Conservation (phyloP, 2,888 invertebrate species). For the Drosophila emarginata region DNA sequence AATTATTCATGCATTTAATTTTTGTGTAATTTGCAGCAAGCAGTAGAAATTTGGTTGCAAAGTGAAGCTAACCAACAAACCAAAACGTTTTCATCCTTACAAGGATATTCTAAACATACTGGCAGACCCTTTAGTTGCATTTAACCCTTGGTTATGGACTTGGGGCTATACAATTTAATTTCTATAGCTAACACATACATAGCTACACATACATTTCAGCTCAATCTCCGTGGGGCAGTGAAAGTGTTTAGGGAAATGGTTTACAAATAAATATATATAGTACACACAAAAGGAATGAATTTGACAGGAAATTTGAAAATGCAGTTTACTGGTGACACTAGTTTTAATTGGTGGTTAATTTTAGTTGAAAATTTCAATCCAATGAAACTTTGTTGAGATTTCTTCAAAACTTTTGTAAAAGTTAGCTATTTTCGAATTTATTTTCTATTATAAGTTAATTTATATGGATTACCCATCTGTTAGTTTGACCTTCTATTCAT, state of each 20-base stretch:
- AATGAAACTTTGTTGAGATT: not conserved
- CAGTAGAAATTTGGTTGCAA: constrained; percentile 55
- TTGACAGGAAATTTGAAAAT: not conserved
- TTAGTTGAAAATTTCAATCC: not conserved
- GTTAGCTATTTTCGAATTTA: constrained; percentile 1
- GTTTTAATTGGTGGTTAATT: not conserved
- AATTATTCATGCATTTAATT: constrained; percentile 78
- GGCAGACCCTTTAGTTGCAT: constrained; percentile 22
- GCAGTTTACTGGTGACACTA: not conserved
- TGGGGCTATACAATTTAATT: no score
- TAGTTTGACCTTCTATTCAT: no score
- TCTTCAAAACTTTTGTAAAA: constrained; percentile 1
- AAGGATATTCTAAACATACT: constrained; percentile 49
- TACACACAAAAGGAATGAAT: not conserved
- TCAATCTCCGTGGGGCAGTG: constrained; percentile 56
- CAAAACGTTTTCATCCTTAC: constrained; percentile 61
- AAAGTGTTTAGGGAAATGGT: constrained; percentile 56
- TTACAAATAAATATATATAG: constrained; percentile 1
- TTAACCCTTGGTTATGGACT: not conserved
- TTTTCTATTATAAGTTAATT: no score
- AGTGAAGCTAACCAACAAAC: constrained; percentile 55
- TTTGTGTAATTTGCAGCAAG: constrained; percentile 73
- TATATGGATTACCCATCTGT: no score
- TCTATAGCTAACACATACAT: not conserved
- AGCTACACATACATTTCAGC: constrained; percentile 31